A percentile compares a stretch with the other conserved stretches of the same genome.
phyloP scores from a whole-genome alignment of 2,797 vertebrate genomes.

The Cyprinodon diabolis region DNA sequence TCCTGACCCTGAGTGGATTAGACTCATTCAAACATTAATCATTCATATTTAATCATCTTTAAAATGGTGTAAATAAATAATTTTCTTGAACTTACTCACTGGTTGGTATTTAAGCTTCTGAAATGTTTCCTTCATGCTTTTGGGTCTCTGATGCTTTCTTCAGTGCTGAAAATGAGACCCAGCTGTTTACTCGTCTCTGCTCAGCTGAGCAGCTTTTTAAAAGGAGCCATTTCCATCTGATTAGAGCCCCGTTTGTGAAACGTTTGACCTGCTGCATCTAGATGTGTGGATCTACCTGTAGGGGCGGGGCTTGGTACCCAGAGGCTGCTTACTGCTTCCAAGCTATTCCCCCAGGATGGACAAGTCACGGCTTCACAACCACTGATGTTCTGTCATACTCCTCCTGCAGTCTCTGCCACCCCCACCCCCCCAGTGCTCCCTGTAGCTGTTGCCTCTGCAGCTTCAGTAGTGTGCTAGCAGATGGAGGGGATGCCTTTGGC shows the following conservation, averaged over 20 bases:
- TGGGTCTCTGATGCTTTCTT: too few relatives aligned
- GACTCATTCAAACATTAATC: too few relatives aligned
- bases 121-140: neutral
- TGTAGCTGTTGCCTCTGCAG: too few relatives aligned
- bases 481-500: too few relatives aligned
- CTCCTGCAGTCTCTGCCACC: too few relatives aligned
- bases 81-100: neutral
- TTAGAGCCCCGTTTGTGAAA: neutral
- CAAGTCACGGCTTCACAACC: too few relatives aligned
- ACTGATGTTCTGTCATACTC: too few relatives aligned
- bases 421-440: neutral
- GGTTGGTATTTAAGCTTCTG: neutral
- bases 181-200: neutral
- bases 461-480: too few relatives aligned
- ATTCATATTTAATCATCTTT: neutral
- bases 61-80: too few relatives aligned
- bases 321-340: too few relatives aligned
- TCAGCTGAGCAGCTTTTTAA: neutral
- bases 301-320: conserved; percentile 13
- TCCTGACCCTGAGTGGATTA: too few relatives aligned
- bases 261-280: neutral
- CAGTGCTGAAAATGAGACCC: neutral
- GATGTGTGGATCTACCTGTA: conserved; percentile 11
- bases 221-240: neutral
- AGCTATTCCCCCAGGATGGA: too few relatives aligned